Conservation (phyloP, 1,140 invertebrate genomes). For the Cydia fagiglandana region DNA sequence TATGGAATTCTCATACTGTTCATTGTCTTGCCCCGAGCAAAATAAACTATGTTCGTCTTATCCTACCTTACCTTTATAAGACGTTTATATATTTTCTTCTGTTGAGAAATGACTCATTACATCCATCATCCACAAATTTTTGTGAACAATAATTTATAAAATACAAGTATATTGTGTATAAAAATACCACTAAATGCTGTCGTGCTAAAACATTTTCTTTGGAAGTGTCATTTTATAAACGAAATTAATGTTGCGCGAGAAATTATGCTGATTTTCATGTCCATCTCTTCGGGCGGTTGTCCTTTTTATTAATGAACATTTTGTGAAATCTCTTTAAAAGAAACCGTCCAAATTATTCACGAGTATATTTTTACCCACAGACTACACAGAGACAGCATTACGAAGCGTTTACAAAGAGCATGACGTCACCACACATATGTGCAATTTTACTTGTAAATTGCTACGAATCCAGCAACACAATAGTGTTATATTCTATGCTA, state of each 20-base stretch:
- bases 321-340: background rate
- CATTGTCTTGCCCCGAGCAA: no score
- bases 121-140: background rate
- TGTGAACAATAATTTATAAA: background rate
- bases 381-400: no score
- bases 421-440: no score
- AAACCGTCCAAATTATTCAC: background rate
- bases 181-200: background rate
- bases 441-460: no score
- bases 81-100: no score
- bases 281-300: background rate
- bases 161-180: background rate
- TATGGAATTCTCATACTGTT: no score
- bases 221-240: background rate
- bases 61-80: no score
- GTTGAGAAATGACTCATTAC: no score
- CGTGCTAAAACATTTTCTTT: background rate
- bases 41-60: no score
- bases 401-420: no score
- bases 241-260: slow-evolving; percentile 4
- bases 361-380: background rate
- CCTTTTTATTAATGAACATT: background rate
- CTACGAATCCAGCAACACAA: no score
- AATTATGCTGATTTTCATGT: slow-evolving; percentile 1
- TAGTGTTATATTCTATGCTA: no score